A percentile compares a stretch with the other conserved stretches of the same genome.
Evolutionary conservation across 1,140 invertebrate genomes (phyloP).

Genomic region (Heliconius eleuchia): DNA sequence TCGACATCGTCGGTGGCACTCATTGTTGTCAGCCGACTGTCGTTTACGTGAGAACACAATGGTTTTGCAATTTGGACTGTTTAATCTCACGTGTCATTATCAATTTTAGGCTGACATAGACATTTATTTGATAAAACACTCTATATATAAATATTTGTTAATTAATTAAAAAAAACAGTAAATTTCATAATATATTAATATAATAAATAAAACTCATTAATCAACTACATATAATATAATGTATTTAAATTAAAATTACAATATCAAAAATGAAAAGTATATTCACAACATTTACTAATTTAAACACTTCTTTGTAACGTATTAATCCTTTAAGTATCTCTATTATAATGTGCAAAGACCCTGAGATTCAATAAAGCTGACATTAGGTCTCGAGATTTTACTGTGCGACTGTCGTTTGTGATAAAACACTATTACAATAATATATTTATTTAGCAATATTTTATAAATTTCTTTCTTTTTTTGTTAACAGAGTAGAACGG

Average conservation of each 20-base stretch:
- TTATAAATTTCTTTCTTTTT: slow-evolving; percentile 21
- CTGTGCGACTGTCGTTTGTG: background rate
- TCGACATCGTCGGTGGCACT: slow-evolving; percentile 75
- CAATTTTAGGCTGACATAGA: slow-evolving; percentile 48
- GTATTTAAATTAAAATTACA: background rate
- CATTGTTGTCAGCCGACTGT: slow-evolving; percentile 74
- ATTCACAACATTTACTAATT: slow-evolving; percentile 24
- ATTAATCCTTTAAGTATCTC: slow-evolving; percentile 28
- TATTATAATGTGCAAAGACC: slow-evolving; percentile 33
- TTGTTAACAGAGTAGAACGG: slow-evolving; percentile 64
- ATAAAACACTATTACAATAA: background rate
- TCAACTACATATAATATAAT: background rate
- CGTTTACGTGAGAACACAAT: slow-evolving; percentile 79
- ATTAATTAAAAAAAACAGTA: background rate
- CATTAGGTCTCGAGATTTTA: slow-evolving; percentile 3
- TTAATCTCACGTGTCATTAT: slow-evolving; percentile 60
- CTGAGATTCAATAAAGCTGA: slow-evolving; percentile 35
- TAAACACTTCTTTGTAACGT: slow-evolving; percentile 29
- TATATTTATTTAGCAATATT: background rate
- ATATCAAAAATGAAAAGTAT: background rate
- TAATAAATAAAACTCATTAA: background rate
- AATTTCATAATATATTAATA: background rate
- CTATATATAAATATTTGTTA: background rate
- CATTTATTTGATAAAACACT: slow-evolving; percentile 13
- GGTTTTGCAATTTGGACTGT: slow-evolving; percentile 68